phyloP scores from a whole-genome alignment of 1,140 invertebrate species.

The Agrypnia vestita region DNA sequence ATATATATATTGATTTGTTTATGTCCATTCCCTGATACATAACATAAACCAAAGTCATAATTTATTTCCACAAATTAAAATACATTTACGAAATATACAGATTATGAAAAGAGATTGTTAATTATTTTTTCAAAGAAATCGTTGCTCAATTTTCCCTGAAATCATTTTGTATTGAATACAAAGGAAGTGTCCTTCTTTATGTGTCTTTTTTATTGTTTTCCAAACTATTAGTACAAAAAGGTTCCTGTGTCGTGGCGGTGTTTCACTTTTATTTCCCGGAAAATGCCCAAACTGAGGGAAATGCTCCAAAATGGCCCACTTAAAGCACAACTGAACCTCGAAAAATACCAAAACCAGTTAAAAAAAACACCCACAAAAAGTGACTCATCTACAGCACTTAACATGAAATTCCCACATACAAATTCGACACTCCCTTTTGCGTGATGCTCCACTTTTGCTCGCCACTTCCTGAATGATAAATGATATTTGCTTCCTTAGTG shows the following conservation, averaged over 20 bases:
- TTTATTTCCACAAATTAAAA: too few relatives aligned
- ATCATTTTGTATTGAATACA: too few relatives aligned
- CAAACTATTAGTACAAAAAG: slow-evolving; percentile 37
- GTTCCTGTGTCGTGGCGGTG: background rate
- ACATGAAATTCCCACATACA: background rate
- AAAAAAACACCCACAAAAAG: background rate
- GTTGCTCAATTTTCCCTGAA: too few relatives aligned
- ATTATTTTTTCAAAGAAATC: too few relatives aligned
- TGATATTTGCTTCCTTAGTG: slow-evolving; percentile 30
- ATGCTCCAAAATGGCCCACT: slow-evolving; percentile 20
- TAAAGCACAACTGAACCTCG: slow-evolving; percentile 4
- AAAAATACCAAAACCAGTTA: background rate
- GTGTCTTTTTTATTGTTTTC: slow-evolving; percentile 36
- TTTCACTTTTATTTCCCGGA: slow-evolving; percentile 35
- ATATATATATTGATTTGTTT: too few relatives aligned
- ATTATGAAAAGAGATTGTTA: too few relatives aligned
- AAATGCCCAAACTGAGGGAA: slow-evolving; percentile 22
- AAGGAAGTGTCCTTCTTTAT: slow-evolving; percentile 27
- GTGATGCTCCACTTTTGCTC: background rate
- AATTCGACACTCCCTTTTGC: background rate
- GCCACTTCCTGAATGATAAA: slow-evolving; percentile 10
- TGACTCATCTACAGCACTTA: background rate
- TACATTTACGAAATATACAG: too few relatives aligned
- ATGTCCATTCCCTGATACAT: too few relatives aligned
- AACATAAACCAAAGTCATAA: too few relatives aligned